These are phyloP conservation scores for Nasua narica DNA, from an alignment of 2,797 vertebrate genomes.

Conservation along the genomic window DNA sequence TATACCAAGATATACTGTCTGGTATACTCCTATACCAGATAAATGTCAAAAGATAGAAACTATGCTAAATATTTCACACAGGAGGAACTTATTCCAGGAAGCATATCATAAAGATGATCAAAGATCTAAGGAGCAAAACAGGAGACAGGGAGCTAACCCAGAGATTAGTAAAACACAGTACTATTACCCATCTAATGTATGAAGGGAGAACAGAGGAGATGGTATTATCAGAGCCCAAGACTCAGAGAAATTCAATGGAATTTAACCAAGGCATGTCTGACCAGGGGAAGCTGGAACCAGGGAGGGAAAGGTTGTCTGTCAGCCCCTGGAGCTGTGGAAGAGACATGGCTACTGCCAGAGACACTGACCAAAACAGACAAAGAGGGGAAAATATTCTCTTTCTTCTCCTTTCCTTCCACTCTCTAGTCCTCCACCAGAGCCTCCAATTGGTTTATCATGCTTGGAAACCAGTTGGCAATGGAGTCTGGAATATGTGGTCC, in stretches of 20 bases:
- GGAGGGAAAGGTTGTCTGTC: not conserved
- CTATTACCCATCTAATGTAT: not conserved
- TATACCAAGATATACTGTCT: no score
- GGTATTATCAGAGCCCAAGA: not conserved
- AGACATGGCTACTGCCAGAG: not conserved
- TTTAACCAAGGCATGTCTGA: not conserved
- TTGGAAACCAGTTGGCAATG: not conserved
- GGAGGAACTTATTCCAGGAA: not conserved
- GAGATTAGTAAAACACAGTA: not conserved
- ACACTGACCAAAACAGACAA: not conserved
- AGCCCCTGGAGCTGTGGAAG: not conserved
- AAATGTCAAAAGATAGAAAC: not conserved
- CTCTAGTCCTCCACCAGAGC: not conserved
- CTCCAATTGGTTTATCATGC: not conserved
- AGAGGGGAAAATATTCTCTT: not conserved
- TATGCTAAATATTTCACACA: slow-evolving; percentile 15
- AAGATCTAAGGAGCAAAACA: slow-evolving; percentile 15
- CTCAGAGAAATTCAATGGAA: not conserved
- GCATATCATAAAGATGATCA: not conserved
- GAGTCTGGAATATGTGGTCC: not conserved
- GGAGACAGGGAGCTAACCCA: not conserved
- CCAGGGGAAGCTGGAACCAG: not conserved
- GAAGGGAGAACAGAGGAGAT: not conserved
- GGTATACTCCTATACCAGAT: not conserved
- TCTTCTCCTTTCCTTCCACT: not conserved